phyloP scores from a whole-genome alignment of 2,888 invertebrate species.

The Drosophila nr. perissopoda region DNA sequence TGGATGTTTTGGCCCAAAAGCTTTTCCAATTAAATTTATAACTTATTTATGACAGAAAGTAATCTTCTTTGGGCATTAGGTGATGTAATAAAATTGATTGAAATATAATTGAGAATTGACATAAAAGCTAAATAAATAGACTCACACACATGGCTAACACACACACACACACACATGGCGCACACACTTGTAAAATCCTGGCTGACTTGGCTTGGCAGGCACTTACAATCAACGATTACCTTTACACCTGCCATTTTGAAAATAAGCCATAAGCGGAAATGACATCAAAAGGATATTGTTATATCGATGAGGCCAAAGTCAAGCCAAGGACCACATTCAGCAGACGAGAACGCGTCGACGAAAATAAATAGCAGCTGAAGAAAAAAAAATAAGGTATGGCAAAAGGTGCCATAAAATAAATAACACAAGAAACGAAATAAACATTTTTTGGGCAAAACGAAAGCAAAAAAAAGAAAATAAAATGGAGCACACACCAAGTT shows the following conservation, averaged over 20 bases:
- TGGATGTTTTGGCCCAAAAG: constrained; percentile 34
- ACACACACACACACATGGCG: constrained; percentile 13
- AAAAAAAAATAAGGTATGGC: constrained; percentile 71
- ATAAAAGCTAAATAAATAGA: constrained; percentile 70
- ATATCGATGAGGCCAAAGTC: constrained; percentile 71
- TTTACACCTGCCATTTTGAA: constrained; percentile 80
- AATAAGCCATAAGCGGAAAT: constrained; percentile 81
- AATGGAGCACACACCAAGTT: constrained; percentile 32
- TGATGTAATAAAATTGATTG: constrained; percentile 79
- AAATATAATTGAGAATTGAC: constrained; percentile 81
- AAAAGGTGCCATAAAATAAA: constrained; percentile 80
- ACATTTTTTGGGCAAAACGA: constrained; percentile 63
- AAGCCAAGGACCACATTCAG: constrained; percentile 43
- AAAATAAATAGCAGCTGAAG: constrained; percentile 57
- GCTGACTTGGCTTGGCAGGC: constrained; percentile 61
- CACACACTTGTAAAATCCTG: constrained; percentile 63
- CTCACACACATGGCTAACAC: constrained; percentile 11
- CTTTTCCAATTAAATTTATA: constrained; percentile 78
- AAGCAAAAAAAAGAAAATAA: not conserved
- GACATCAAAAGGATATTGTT: constrained; percentile 79
- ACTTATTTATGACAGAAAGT: constrained; percentile 69
- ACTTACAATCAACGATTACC: constrained; percentile 80
- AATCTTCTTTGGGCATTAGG: constrained; percentile 78
- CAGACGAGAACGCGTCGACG: constrained; percentile 13
- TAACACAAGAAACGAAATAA: constrained; percentile 78